Evolutionary conservation across 1,140 invertebrate genomes (phyloP).

Genomic region (Zophobas atratus): DNA sequence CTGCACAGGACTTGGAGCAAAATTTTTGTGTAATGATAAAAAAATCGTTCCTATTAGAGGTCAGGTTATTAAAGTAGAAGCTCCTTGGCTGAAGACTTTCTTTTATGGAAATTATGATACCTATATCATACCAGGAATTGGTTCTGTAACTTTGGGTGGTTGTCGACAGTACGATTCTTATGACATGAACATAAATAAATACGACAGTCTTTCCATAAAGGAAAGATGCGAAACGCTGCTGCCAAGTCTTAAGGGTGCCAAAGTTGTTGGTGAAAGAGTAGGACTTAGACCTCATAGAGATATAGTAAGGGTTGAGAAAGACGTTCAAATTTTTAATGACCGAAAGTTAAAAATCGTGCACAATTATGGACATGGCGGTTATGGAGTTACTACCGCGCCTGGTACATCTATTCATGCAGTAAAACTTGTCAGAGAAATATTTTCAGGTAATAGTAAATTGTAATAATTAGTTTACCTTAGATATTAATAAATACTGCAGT

Average conservation of each 20-base stretch:
- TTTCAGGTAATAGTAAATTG: constrained; percentile 71
- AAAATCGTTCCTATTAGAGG: constrained; percentile 89
- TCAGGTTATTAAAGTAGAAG: constrained; percentile 89
- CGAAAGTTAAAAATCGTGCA: constrained; percentile 81
- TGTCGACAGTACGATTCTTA: constrained; percentile 86
- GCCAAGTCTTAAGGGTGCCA: constrained; percentile 79
- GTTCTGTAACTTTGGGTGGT: constrained; percentile 86
- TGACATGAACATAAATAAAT: constrained; percentile 76
- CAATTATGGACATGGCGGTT: constrained; percentile 95
- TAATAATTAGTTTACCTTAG: constrained; percentile 56
- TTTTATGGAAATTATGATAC: constrained; percentile 88
- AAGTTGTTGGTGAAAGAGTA: constrained; percentile 77
- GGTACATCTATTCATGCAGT: constrained; percentile 87
- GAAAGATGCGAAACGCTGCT: constrained; percentile 81
- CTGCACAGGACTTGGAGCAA: constrained; percentile 89
- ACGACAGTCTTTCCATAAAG: constrained; percentile 82
- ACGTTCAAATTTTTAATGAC: constrained; percentile 67
- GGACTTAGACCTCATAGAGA: constrained; percentile 86
- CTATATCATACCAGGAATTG: constrained; percentile 87
- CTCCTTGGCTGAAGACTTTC: constrained; percentile 92
- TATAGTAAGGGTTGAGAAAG: constrained; percentile 83
- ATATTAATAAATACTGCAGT: too few relatives aligned
- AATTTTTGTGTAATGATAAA: constrained; percentile 82
- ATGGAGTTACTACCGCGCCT: constrained; percentile 90
- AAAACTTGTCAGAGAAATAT: constrained; percentile 74